Evolutionary conservation across 1,140 invertebrate species (phyloP).

Genomic region (Pseudomyrmex sp.): DNA sequence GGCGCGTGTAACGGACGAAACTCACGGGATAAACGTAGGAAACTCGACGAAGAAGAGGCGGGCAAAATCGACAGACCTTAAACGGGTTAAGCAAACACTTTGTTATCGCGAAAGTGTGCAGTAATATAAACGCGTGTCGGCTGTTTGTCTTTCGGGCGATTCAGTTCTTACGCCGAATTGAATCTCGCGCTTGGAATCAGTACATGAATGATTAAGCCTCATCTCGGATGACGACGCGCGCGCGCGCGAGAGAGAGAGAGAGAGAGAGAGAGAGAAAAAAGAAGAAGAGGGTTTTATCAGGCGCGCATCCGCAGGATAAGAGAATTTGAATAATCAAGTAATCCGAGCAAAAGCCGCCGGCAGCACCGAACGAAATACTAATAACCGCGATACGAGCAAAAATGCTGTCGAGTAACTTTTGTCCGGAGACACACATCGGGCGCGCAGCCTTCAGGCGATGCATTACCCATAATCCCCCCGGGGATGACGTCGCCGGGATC

Average conservation of each 20-base stretch:
- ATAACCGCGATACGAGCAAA: slow-evolving; percentile 53
- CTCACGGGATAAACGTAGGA: background rate
- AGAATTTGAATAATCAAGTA: slow-evolving; percentile 58
- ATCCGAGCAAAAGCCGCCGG: slow-evolving; percentile 31
- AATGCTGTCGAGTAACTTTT: slow-evolving; percentile 58
- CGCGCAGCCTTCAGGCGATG: slow-evolving; percentile 48
- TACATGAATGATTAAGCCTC: slow-evolving; percentile 41
- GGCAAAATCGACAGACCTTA: slow-evolving; percentile 36
- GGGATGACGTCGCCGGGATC: slow-evolving; percentile 58
- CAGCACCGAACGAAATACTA: slow-evolving; percentile 50
- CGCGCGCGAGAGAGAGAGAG: too few species aligned
- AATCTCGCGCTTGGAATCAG: slow-evolving; percentile 14
- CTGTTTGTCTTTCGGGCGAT: slow-evolving; percentile 23
- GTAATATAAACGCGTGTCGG: slow-evolving; percentile 27
- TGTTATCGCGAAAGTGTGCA: slow-evolving; percentile 13
- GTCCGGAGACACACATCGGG: background rate
- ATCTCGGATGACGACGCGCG: slow-evolving; percentile 8
- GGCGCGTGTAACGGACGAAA: background rate
- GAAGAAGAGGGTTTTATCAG: slow-evolving; percentile 41
- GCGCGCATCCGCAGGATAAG: slow-evolving; percentile 35
- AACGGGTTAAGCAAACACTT: slow-evolving; percentile 37
- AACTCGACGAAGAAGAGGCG: too few species aligned
- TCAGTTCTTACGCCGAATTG: slow-evolving; percentile 37
- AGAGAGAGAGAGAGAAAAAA: too few species aligned
- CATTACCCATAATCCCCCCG: slow-evolving; percentile 63